A percentile compares a stretch with the other conserved stretches of the same genome.
These are phyloP conservation scores for Cryptoblepharus egeriae DNA, from an alignment of 2,797 vertebrate genomes.

Conservation along the genomic window DNA sequence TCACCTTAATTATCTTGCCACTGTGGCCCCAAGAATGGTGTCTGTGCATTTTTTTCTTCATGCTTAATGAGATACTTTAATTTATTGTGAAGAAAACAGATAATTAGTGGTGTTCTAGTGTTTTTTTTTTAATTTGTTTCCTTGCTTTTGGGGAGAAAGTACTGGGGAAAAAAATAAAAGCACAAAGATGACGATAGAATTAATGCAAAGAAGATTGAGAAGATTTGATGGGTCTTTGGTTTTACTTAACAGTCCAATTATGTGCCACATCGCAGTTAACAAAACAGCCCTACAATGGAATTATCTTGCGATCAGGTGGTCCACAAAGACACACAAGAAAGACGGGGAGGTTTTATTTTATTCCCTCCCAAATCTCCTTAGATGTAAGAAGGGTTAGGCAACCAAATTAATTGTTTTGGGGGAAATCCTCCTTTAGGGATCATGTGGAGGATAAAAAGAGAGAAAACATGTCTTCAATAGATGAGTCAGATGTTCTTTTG, in stretches of 20 bases:
- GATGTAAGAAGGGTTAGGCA: slow-evolving; percentile 74
- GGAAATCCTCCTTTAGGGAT: slow-evolving; percentile 73
- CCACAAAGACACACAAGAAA: slow-evolving; percentile 67
- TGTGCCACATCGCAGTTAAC: slow-evolving; percentile 52
- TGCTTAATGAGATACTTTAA: neutral
- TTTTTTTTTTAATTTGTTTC: neutral
- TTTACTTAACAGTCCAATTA: slow-evolving; percentile 67
- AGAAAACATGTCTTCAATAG: slow-evolving; percentile 66
- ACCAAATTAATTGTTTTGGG: slow-evolving; percentile 76
- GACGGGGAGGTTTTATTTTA: slow-evolving; percentile 58
- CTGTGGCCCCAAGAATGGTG: slow-evolving; percentile 19
- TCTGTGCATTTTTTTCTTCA: neutral
- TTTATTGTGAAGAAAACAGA: neutral
- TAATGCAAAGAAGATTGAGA: slow-evolving; percentile 45
- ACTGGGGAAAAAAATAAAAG: slow-evolving; percentile 41
- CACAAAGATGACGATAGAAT: slow-evolving; percentile 34
- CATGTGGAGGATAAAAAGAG: slow-evolving; percentile 66
- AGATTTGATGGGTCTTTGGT: slow-evolving; percentile 29
- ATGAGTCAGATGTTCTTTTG: slow-evolving; percentile 75
- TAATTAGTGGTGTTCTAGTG: too few species aligned
- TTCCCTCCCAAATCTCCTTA: slow-evolving; percentile 73
- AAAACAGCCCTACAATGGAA: slow-evolving; percentile 73
- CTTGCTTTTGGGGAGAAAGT: slow-evolving; percentile 56
- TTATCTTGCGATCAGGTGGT: slow-evolving; percentile 75
- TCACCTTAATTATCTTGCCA: slow-evolving; percentile 9